Evolutionary conservation across 2,113 vertebrate genomes (phyloP).

Genomic region (Xenopus laevis): DNA sequence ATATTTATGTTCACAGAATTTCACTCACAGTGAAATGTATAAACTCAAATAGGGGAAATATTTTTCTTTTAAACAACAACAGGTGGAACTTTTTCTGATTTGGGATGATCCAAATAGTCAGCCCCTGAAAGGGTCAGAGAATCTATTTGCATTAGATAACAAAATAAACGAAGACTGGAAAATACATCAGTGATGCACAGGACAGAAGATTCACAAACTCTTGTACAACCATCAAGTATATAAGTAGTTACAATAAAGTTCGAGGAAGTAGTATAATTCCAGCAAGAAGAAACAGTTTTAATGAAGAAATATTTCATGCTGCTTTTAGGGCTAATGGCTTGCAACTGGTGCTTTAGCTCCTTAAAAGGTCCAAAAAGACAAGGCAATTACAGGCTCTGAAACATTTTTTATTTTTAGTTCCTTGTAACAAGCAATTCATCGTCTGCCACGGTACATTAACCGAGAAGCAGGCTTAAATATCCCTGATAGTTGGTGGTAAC

Average conservation of each 20-base stretch:
- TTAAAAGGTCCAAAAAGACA: slow-evolving; percentile 71
- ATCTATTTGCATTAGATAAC: no score
- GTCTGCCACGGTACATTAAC: slow-evolving; percentile 70
- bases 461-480: slow-evolving; percentile 53
- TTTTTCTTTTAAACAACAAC: no score
- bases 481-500: neutral
- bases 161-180: no score
- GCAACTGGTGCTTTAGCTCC: slow-evolving; percentile 69
- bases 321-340: slow-evolving; percentile 70
- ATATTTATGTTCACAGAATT: neutral
- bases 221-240: no score
- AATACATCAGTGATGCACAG: no score
- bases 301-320: slow-evolving; percentile 65
- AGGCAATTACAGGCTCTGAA: slow-evolving; percentile 65
- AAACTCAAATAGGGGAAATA: no score
- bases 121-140: no score
- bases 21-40: no score
- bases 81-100: no score
- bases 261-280: neutral
- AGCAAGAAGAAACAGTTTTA: slow-evolving; percentile 57
- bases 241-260: neutral
- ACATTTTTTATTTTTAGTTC: slow-evolving; percentile 69
- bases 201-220: no score
- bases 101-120: no score
- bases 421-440: slow-evolving; percentile 68